Evolutionary conservation across 1,140 invertebrate species (phyloP), one percentile per base, ranked within the genome.

Genomic region (Drosophila truncata): DNA sequence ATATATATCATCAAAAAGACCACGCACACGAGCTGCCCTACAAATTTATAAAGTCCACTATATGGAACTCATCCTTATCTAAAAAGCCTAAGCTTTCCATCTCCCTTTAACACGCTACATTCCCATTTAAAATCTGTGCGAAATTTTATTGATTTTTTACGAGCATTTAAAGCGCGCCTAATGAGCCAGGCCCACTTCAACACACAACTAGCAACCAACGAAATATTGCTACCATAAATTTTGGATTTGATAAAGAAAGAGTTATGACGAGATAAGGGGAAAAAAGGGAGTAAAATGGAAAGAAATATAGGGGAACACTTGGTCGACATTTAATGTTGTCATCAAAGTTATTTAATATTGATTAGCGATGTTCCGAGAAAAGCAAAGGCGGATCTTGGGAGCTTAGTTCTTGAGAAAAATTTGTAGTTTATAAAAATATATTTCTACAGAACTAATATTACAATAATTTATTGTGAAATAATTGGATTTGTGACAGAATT

Each of bases 101-200:
- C 35, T 37, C 35, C n/a, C 20, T 69, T 52, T 29, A 5, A 9
- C 77, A 84, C 63, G 65, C 67, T 46, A 54, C 3, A 69, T 81
- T 35, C 25, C 27, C 41, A 75, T 72, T 86, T 63, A 67, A 84
- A 85, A 85, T 85, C 82, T 78, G 60, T 79, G 76, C 65, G 59
- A 85, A 74, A 61, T 78, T 69, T 70, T 85, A 81, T 85, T 86
- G 73, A 81, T 85, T 81, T 81, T 81, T 85, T 66, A 83, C 35
- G 76, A 64, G 14, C 44, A 50, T 49, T 58, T 58, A 73, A 73
- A 59, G 47, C 37, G 29, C 59, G 33, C 64, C 59, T 83, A 83
- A 82, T 83, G 65, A 76, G 57, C 59, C 18, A 46, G 25, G 27
- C 50, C 57, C 65, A 67, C 66, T 64, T 61, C 29, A 58, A 18